Conservation (phyloP, 2,113 vertebrate genomes). For the human (Homo sapiens) region DNA sequence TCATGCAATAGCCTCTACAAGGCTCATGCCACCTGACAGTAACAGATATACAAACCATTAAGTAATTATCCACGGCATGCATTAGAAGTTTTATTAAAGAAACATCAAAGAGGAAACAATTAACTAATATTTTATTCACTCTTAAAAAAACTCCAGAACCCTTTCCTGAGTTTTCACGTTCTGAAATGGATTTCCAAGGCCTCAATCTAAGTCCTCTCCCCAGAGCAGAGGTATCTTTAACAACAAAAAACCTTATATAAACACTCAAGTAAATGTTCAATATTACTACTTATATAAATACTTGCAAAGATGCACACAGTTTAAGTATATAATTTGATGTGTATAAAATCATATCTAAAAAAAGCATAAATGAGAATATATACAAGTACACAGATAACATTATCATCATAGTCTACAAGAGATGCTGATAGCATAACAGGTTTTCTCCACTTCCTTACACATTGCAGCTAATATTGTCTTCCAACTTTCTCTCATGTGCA, state of each 20-base stretch:
- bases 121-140: slow-evolving; percentile 50
- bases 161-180: slow-evolving; percentile 36
- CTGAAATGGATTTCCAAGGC: slow-evolving; percentile 32
- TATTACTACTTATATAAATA: slow-evolving; percentile 34
- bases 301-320: slow-evolving; percentile 32
- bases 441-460: not conserved
- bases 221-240: slow-evolving; percentile 8
- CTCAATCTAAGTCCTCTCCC: slow-evolving; percentile 14
- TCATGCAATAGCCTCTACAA: slow-evolving; percentile 67
- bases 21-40: slow-evolving; percentile 59
- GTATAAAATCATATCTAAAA: slow-evolving; percentile 59
- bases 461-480: slow-evolving; percentile 24
- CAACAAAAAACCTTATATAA: not conserved
- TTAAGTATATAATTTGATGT: slow-evolving; percentile 49
- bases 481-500: not conserved
- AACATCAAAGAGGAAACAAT: slow-evolving; percentile 61
- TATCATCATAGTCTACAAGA: not conserved
- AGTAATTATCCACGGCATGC: slow-evolving; percentile 65
- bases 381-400: slow-evolving; percentile 49
- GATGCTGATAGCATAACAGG: not conserved
- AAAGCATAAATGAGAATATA: slow-evolving; percentile 60
- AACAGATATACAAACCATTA: slow-evolving; percentile 60
- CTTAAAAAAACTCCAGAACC: slow-evolving; percentile 9
- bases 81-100: slow-evolving; percentile 55
- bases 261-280: slow-evolving; percentile 41